These are phyloP conservation scores for Epinephelus malabaricus DNA, from an alignment of 2,797 vertebrate species.

Conservation along the genomic window DNA sequence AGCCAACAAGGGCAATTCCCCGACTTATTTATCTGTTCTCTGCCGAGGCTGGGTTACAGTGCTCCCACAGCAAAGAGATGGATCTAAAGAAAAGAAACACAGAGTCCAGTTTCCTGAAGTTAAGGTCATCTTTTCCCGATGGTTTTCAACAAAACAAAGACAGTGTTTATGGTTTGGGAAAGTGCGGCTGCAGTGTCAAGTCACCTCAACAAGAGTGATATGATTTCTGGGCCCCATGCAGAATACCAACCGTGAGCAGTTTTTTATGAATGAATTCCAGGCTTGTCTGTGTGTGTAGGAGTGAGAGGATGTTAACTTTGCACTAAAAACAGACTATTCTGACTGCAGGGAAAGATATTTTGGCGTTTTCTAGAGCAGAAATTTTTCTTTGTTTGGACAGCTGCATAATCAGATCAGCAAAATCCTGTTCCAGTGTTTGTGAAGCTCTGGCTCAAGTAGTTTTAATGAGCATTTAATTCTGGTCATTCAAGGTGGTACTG, in stretches of 20 bases:
- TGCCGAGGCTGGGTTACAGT: slow-evolving; percentile 32
- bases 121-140: slow-evolving; percentile 20
- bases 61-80: slow-evolving; percentile 47
- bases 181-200: slow-evolving; percentile 9
- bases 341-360: neutral
- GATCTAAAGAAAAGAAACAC: slow-evolving; percentile 14
- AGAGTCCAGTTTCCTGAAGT: slow-evolving; percentile 36
- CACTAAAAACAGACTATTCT: neutral
- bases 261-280: slow-evolving; percentile 50
- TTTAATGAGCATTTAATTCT: slow-evolving; percentile 1
- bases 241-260: neutral
- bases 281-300: neutral
- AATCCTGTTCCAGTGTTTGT: neutral
- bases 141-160: slow-evolving; percentile 39
- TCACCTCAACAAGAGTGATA: slow-evolving; percentile 41
- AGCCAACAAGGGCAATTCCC: slow-evolving; percentile 76
- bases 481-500: neutral
- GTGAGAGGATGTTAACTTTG: neutral
- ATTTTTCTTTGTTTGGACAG: slow-evolving; percentile 16
- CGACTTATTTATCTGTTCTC: slow-evolving; percentile 57
- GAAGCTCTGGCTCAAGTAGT: neutral
- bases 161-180: slow-evolving; percentile 10
- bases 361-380: slow-evolving; percentile 2
- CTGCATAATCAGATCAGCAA: neutral
- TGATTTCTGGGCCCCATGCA: slow-evolving; percentile 21